These are phyloP conservation scores for Oxycera nigricornis DNA, from an alignment of 2,888 invertebrate genomes.

Conservation along the genomic window DNA sequence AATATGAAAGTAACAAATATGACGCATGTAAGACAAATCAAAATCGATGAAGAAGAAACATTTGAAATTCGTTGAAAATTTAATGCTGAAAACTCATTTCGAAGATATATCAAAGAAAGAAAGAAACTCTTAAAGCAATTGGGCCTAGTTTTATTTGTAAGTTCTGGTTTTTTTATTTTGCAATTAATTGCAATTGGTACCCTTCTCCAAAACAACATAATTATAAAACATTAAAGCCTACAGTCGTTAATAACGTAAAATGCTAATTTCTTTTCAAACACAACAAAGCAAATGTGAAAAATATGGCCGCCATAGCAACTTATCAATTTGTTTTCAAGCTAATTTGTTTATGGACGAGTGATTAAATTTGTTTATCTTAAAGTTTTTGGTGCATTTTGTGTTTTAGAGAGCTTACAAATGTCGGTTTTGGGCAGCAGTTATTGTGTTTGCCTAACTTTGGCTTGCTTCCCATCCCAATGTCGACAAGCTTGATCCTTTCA, in stretches of 20 bases:
- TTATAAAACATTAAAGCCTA: background rate
- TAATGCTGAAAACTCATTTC: no score
- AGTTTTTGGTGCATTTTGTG: slow-evolving; percentile 41
- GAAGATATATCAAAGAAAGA: no score
- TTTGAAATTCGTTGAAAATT: no score
- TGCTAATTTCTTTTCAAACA: slow-evolving; percentile 36
- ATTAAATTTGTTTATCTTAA: slow-evolving; percentile 48
- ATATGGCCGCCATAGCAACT: slow-evolving; percentile 41
- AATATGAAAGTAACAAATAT: no score
- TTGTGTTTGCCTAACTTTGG: slow-evolving; percentile 22
- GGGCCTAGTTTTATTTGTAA: no score
- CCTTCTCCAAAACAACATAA: no score
- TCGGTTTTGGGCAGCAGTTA: slow-evolving; percentile 16
- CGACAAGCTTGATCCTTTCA: background rate
- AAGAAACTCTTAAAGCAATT: no score
- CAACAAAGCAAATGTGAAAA: slow-evolving; percentile 14
- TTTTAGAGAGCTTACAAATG: slow-evolving; percentile 34
- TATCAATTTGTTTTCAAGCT: slow-evolving; percentile 47
- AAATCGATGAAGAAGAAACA: no score
- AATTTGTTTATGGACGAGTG: slow-evolving; percentile 47
- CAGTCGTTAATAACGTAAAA: slow-evolving; percentile 16
- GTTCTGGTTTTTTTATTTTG: background rate
- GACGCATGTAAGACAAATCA: no score
- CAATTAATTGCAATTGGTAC: no score
- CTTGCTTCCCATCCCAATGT: background rate